phyloP scores from a whole-genome alignment of 1,140 invertebrate species.

The Drosophila simulans region DNA sequence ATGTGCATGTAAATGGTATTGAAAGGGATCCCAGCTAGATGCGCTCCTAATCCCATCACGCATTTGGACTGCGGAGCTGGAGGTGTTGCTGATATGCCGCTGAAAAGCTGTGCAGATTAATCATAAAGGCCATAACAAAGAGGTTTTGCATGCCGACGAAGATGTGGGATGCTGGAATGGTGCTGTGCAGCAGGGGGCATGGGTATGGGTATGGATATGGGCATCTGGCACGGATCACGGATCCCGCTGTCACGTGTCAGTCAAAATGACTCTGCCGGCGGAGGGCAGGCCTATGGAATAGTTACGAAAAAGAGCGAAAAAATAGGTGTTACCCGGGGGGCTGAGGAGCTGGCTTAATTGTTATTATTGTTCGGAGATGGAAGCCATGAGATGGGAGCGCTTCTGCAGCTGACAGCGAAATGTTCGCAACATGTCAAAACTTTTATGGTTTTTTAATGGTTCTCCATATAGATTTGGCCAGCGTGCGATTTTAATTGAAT shows the following conservation, averaged over 20 bases:
- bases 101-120: constrained; percentile 66
- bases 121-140: constrained; percentile 67
- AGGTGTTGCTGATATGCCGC: constrained; percentile 67
- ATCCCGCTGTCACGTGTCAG: constrained; percentile 63
- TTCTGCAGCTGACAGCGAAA: constrained; percentile 67
- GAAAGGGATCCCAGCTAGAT: constrained; percentile 34
- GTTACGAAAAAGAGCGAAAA: constrained; percentile 46
- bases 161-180: constrained; percentile 11
- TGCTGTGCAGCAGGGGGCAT: constrained; percentile 24
- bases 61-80: constrained; percentile 19
- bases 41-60: constrained; percentile 42
- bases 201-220: no score
- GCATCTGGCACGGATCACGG: constrained; percentile 23
- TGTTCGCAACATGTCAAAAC: constrained; percentile 71
- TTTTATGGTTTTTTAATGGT: constrained; percentile 65
- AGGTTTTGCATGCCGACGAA: constrained; percentile 54
- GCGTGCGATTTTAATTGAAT: constrained; percentile 61
- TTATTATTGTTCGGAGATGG: constrained; percentile 63
- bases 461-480: constrained; percentile 36
- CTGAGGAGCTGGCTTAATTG: constrained; percentile 53
- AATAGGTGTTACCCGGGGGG: constrained; percentile 61
- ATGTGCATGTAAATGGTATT: constrained; percentile 2
- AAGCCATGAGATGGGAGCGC: constrained; percentile 25
- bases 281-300: constrained; percentile 56
- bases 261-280: constrained; percentile 46